A percentile compares a stretch with the other conserved stretches of the same genome.
Evolutionary conservation across 1,140 invertebrate species (phyloP).

Genomic region (Euwallacea fornicatus): DNA sequence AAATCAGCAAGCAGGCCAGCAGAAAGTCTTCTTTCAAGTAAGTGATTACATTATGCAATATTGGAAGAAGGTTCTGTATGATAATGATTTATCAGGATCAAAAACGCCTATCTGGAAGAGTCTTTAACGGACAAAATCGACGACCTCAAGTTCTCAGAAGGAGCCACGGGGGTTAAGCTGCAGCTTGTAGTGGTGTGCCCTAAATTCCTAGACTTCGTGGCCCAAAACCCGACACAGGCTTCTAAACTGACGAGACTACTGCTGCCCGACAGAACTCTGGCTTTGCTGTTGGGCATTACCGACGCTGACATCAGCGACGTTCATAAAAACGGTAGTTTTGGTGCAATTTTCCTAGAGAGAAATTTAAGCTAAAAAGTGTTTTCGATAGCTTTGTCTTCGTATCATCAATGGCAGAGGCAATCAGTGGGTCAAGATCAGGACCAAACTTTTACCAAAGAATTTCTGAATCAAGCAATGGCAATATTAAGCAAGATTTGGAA

Average conservation of each 20-base stretch:
- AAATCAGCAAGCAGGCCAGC: constrained; percentile 71
- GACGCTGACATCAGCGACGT: constrained; percentile 63
- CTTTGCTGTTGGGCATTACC: constrained; percentile 75
- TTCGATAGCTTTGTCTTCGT: constrained; percentile 65
- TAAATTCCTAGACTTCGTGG: constrained; percentile 64
- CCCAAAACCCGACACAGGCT: constrained; percentile 58
- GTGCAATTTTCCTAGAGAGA: too few relatives aligned
- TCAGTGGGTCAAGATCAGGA: constrained; percentile 75
- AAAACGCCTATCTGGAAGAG: constrained; percentile 72
- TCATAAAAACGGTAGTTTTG: constrained; percentile 58
- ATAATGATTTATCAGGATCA: constrained; percentile 61
- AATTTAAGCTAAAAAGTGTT: background rate
- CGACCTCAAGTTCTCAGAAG: constrained; percentile 60
- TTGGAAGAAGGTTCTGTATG: constrained; percentile 6
- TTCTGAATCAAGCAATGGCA: constrained; percentile 73
- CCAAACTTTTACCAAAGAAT: constrained; percentile 77
- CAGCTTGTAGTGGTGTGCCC: constrained; percentile 81
- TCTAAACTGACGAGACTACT: constrained; percentile 64
- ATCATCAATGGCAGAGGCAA: constrained; percentile 75
- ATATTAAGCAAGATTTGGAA: constrained; percentile 68
- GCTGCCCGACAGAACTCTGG: constrained; percentile 70
- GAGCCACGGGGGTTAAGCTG: constrained; percentile 65
- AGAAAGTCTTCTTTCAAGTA: constrained; percentile 49
- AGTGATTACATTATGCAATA: constrained; percentile 29
- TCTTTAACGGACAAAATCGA: constrained; percentile 58